phyloP scores from a whole-genome alignment of 2,113 vertebrate species.

The Hippopotamus amphibius region DNA sequence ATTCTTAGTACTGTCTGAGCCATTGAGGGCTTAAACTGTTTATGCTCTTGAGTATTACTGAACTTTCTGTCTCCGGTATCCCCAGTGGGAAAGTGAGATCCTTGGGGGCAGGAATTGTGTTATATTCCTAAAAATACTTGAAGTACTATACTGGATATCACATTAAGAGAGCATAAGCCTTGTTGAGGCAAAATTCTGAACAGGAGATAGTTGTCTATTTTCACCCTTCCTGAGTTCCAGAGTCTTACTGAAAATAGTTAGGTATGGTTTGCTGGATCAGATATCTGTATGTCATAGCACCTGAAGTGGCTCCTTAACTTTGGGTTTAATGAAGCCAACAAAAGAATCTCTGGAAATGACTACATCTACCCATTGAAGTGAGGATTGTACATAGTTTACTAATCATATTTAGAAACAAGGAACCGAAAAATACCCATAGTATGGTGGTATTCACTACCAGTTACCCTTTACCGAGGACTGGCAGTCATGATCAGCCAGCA shows the following conservation, averaged over 20 bases:
- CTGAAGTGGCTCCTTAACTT: not conserved
- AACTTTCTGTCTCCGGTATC: not conserved
- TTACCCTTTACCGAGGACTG: not conserved
- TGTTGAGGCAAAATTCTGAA: not conserved
- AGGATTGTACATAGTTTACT: not conserved
- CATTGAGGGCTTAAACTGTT: not conserved
- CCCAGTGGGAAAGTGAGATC: not conserved
- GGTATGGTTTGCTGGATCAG: not conserved
- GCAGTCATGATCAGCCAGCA: not conserved
- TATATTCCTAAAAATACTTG: constrained; percentile 17
- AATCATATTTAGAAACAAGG: not conserved
- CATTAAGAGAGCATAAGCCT: not conserved
- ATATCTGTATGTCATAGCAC: not conserved
- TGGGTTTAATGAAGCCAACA: not conserved
- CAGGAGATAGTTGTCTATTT: not conserved
- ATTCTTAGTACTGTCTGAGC: not conserved
- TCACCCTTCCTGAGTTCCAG: not conserved
- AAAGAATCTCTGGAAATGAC: not conserved
- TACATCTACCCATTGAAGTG: not conserved
- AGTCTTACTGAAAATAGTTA: not conserved
- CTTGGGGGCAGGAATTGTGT: not conserved
- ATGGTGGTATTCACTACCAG: not conserved
- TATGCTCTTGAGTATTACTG: not conserved
- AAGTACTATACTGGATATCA: not conserved
- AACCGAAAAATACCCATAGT: not conserved